Conservation (phyloP, 2,113 vertebrate species). For the Erinaceus europaeus region DNA sequence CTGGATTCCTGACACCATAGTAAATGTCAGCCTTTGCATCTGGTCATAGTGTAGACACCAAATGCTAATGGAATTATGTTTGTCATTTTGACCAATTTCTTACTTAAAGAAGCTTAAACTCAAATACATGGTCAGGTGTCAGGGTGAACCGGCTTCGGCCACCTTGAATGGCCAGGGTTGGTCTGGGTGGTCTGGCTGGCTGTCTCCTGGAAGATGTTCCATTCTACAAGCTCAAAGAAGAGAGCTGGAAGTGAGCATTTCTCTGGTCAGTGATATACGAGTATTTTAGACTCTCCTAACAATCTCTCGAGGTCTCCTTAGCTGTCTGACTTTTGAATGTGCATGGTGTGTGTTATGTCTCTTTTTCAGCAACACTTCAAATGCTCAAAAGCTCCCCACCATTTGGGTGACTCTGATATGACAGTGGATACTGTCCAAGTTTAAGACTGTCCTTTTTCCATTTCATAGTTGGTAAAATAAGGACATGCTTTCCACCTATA, state of each 20-base stretch:
- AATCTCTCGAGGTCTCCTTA: too few relatives aligned
- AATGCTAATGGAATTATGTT: not conserved
- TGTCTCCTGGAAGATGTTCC: too few relatives aligned
- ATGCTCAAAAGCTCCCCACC: not conserved
- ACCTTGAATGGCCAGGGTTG: too few relatives aligned
- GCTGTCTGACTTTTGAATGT: too few relatives aligned
- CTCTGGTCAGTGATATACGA: too few relatives aligned
- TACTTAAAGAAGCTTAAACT: constrained; percentile 13
- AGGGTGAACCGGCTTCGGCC: too few relatives aligned
- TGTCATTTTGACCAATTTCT: not conserved
- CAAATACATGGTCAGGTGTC: not conserved
- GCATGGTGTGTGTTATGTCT: too few relatives aligned
- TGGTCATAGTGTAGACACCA: not conserved
- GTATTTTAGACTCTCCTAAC: too few relatives aligned
- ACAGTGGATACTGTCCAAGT: not conserved
- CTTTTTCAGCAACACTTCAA: not conserved
- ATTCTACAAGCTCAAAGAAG: too few relatives aligned
- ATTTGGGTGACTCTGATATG: not conserved
- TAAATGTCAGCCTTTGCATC: not conserved
- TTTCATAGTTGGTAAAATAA: not conserved
- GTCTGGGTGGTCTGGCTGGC: too few relatives aligned
- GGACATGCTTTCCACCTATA: not conserved
- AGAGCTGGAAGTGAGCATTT: too few relatives aligned
- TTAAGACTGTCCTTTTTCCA: not conserved
- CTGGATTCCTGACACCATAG: not conserved